A percentile compares a stretch with the other conserved stretches of the same genome.
These are phyloP conservation scores for Deroplatys truncata DNA, from an alignment of 2,888 invertebrate genomes.

Conservation along the genomic window DNA sequence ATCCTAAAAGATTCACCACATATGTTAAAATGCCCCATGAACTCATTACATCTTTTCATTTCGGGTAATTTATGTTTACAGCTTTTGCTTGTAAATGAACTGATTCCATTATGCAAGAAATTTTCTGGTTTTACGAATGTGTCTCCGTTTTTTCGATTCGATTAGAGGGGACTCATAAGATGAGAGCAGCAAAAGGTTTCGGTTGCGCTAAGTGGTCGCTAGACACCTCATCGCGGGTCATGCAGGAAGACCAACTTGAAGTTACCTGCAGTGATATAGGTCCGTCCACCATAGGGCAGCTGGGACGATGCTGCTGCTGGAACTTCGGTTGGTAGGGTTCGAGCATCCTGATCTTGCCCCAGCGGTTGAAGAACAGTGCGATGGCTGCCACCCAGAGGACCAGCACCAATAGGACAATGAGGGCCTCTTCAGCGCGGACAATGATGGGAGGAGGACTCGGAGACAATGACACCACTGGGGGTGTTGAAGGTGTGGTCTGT, in stretches of 20 bases:
- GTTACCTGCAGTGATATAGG: constrained; percentile 42
- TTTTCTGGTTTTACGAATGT: too few relatives aligned
- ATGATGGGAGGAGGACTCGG: constrained; percentile 53
- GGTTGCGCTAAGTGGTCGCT: too few relatives aligned
- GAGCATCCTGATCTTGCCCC: constrained; percentile 91
- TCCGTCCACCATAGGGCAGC: constrained; percentile 63
- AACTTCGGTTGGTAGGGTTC: constrained; percentile 90
- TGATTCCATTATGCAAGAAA: too few relatives aligned
- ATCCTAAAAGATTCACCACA: too few relatives aligned
- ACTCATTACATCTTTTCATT: too few relatives aligned
- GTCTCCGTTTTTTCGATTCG: too few relatives aligned
- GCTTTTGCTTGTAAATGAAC: too few relatives aligned
- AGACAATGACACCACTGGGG: background rate
- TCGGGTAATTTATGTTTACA: too few relatives aligned
- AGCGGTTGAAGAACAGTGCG: constrained; percentile 86
- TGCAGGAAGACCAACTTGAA: background rate
- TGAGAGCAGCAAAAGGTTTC: too few relatives aligned
- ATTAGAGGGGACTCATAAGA: too few relatives aligned
- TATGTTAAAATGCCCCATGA: too few relatives aligned
- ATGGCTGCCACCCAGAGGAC: constrained; percentile 87
- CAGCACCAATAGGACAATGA: constrained; percentile 79
- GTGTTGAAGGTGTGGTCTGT: background rate
- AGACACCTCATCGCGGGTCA: too few relatives aligned
- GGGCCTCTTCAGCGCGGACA: constrained; percentile 78
- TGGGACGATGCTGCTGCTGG: constrained; percentile 76